Conservation (phyloP, 1,140 invertebrate species). For the Vanessa atalanta region DNA sequence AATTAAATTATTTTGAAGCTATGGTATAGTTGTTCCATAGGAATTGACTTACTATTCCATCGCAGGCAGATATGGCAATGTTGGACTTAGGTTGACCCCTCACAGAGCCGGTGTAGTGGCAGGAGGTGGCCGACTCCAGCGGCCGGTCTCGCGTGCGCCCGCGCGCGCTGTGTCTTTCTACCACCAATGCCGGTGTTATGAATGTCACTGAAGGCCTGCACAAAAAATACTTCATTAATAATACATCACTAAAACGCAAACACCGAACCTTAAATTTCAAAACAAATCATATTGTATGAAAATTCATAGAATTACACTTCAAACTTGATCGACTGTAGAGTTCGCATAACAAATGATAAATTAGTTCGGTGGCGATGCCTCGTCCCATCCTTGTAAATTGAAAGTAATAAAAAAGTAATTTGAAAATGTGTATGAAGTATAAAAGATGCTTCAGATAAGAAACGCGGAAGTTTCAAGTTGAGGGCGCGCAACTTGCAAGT, state of each 20-base stretch:
- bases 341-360: no score
- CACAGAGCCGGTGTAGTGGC: slow-evolving; percentile 89
- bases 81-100: slow-evolving; percentile 84
- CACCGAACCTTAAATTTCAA: no score
- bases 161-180: slow-evolving; percentile 85
- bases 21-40: no score
- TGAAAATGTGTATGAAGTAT: slow-evolving; percentile 1
- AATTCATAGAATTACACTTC: no score
- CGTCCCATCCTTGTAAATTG: neutral
- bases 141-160: slow-evolving; percentile 78
- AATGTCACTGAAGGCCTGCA: slow-evolving; percentile 84
- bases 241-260: no score
- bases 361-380: no score
- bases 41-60: slow-evolving; percentile 85
- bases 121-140: slow-evolving; percentile 80
- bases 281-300: no score
- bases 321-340: no score
- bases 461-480: slow-evolving; percentile 14
- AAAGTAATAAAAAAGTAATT: neutral
- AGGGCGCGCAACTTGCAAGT: slow-evolving; percentile 18
- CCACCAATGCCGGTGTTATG: slow-evolving; percentile 84
- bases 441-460: slow-evolving; percentile 17
- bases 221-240: neutral
- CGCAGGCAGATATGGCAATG: slow-evolving; percentile 89
- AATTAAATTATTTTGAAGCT: no score